These are phyloP conservation scores for Heliconius hewitsoni DNA, from an alignment of 1,140 invertebrate genomes.

Conservation along the genomic window DNA sequence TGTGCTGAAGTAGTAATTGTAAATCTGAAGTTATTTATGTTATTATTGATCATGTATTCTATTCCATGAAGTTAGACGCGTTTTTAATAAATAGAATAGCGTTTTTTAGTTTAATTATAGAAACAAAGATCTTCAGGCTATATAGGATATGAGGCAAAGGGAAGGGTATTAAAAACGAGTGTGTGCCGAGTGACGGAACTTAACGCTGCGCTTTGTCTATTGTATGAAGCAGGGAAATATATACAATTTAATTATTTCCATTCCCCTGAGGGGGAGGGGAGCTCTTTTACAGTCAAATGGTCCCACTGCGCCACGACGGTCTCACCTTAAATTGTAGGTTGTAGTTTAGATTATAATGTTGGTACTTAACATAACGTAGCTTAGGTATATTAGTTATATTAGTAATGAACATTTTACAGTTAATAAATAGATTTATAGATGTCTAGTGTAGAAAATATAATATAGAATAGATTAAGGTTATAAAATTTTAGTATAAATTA, in stretches of 20 bases:
- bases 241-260: too few relatives aligned
- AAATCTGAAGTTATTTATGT: not conserved
- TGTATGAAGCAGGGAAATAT: too few relatives aligned
- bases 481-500: not conserved
- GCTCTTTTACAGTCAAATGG: too few relatives aligned
- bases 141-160: not conserved
- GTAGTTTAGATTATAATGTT: not conserved
- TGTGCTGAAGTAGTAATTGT: not conserved
- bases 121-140: not conserved
- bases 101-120: not conserved
- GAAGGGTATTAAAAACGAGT: too few relatives aligned
- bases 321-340: not conserved
- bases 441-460: not conserved
- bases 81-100: not conserved
- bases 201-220: too few relatives aligned
- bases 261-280: too few relatives aligned
- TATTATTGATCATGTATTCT: not conserved
- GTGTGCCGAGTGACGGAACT: too few relatives aligned
- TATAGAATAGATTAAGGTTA: not conserved
- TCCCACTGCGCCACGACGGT: too few relatives aligned
- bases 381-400: too few relatives aligned
- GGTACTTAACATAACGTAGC: too few relatives aligned
- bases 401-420: not conserved
- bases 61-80: slow-evolving; percentile 1
- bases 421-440: not conserved